Evolutionary conservation across 2,797 vertebrate species (phyloP), one percentile per base, ranked within the genome.

Genomic region (Leucoraja ocellata): DNA sequence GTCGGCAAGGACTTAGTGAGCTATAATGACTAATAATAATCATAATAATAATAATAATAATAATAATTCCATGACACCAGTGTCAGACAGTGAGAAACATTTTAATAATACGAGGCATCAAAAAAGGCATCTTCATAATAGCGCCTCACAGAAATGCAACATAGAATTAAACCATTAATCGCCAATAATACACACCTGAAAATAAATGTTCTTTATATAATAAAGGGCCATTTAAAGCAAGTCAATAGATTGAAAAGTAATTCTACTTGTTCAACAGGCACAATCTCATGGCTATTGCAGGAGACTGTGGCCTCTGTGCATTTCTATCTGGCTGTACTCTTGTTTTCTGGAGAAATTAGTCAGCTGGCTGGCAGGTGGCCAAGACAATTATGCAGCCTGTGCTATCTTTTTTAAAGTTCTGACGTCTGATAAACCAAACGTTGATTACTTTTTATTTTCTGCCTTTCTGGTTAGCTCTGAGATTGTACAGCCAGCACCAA

Each of bases 111-210:
- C 11, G 0, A 13, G 21, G 11, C 76, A 76, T 76, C 13, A n/a
- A 74, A 11, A 25, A 39, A 76, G 21, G 25, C 71, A 92, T 54
- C 46, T 92, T 21, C 71, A 54, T 73, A n/a, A 92, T 92, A 74
- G 23, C 63, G 28, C 16, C 21, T 68, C 84, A n/a, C 25, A 54
- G 71, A 92, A 54, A 76, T 92, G 68, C 39, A 25, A 23, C 65
- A 58, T 92, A 58, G 74, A 92, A 92, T 92, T 76, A 46, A 13
- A 58, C 71, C 71, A 92, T 58, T 92, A 54, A 92, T 92, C 71
- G 25, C 23, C 73, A 18, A 14, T n/a, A 21, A 7, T 76, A 28
- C 58, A 3, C 9, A 74, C 36, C 90, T 73, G 36, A 8, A 54
- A 25, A 28, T 54, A n/a, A 3, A 28, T 32, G 32, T 32, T 32